Percentiles rank a stretch among this genome's conserved stretches.
These are phyloP conservation scores for Cheilosia variabilis DNA, from an alignment of 2,888 invertebrate species.

Conservation along the genomic window DNA sequence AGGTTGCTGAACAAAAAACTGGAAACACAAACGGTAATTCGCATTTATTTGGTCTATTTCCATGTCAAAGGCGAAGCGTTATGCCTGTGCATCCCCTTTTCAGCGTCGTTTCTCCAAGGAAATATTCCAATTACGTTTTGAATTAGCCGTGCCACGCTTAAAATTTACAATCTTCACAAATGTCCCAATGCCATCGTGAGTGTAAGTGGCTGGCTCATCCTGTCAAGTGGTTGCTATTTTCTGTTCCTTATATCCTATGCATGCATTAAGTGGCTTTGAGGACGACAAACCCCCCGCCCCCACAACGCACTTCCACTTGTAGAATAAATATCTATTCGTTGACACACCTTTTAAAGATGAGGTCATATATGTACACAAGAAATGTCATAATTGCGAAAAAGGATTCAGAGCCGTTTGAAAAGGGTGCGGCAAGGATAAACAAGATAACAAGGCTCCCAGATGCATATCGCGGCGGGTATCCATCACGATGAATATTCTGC, in stretches of 20 bases:
- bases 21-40: too few relatives aligned
- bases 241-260: slow-evolving; percentile 44
- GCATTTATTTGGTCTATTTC: not conserved
- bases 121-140: slow-evolving; percentile 62
- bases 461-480: not conserved
- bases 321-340: slow-evolving; percentile 45
- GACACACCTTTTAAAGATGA: slow-evolving; percentile 58
- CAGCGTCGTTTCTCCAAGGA: not conserved
- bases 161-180: slow-evolving; percentile 34
- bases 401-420: slow-evolving; percentile 9
- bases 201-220: slow-evolving; percentile 27
- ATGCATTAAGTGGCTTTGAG: slow-evolving; percentile 36
- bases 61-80: slow-evolving; percentile 7
- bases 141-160: slow-evolving; percentile 62
- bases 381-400: slow-evolving; percentile 62
- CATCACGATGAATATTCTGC: slow-evolving; percentile 14
- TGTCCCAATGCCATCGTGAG: slow-evolving; percentile 39
- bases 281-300: not conserved
- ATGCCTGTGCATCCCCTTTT: not conserved
- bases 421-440: slow-evolving; percentile 4
- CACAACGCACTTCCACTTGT: not conserved
- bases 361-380: slow-evolving; percentile 50
- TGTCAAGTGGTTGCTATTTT: slow-evolving; percentile 52
- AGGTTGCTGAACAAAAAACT: too few relatives aligned
- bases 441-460: slow-evolving; percentile 1